A percentile compares a stretch with the other conserved stretches of the same genome.
These are phyloP conservation scores for Osedax fenrisi DNA, from an alignment of 2,888 invertebrate genomes.

Conservation along the genomic window DNA sequence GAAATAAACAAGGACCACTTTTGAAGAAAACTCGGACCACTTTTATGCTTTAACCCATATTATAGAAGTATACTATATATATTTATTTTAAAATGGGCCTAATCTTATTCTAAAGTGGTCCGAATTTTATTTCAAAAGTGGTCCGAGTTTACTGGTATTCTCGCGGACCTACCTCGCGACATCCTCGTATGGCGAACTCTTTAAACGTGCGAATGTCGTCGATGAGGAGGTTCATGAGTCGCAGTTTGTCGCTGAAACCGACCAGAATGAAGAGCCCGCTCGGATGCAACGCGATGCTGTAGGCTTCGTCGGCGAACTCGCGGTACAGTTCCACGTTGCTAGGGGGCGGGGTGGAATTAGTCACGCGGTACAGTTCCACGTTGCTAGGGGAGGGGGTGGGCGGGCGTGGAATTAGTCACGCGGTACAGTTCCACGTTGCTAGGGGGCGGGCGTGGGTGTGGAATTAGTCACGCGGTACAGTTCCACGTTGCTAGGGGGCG, in stretches of 20 bases:
- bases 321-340: conserved; percentile 61
- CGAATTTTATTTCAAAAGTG: too few relatives aligned
- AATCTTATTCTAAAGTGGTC: too few relatives aligned
- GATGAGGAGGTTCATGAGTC: conserved; percentile 73
- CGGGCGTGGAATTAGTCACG: conserved; percentile 49
- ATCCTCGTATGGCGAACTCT: conserved; percentile 65
- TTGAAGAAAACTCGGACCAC: too few relatives aligned
- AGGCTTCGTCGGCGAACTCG: conserved; percentile 69
- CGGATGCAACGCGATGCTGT: conserved; percentile 66
- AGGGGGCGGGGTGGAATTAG: neutral
- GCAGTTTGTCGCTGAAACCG: conserved; percentile 78
- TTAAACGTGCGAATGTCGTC: conserved; percentile 66
- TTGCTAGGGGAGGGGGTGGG: conserved; percentile 40
- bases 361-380: too few relatives aligned
- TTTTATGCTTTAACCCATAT: too few relatives aligned
- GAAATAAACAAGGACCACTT: too few relatives aligned
- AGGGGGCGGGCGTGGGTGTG: neutral
- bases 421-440: conserved; percentile 61
- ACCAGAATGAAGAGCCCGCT: conserved; percentile 70
- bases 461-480: conserved; percentile 56
- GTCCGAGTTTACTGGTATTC: too few relatives aligned
- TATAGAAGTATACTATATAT: too few relatives aligned
- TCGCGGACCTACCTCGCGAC: conserved; percentile 56
- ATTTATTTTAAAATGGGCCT: too few relatives aligned
- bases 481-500: conserved; percentile 55